Conservation (phyloP, 2,888 invertebrate genomes). For the Callyntrura sp. region DNA sequence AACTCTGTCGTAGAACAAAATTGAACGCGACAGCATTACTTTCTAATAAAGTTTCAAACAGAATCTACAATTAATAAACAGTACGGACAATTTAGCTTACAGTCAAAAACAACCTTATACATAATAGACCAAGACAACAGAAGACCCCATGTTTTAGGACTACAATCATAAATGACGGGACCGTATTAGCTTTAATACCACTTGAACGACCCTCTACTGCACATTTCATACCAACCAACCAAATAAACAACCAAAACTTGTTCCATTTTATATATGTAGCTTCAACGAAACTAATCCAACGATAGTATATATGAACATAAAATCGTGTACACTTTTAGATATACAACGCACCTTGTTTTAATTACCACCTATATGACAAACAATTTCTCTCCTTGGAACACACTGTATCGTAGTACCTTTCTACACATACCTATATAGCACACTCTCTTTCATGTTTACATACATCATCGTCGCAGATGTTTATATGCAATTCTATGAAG, state of each 20-base stretch:
- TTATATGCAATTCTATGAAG: too few species aligned
- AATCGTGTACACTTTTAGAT: too few species aligned
- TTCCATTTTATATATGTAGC: background rate
- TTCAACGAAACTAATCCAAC: background rate
- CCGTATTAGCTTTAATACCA: constrained; percentile 51
- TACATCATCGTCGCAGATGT: too few species aligned
- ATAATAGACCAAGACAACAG: background rate
- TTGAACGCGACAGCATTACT: background rate
- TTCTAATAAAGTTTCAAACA: background rate
- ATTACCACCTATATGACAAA: too few species aligned
- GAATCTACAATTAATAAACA: background rate
- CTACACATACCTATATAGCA: too few species aligned
- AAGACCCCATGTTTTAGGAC: constrained; percentile 8
- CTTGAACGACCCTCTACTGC: constrained; percentile 13
- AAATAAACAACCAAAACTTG: background rate
- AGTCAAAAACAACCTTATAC: background rate
- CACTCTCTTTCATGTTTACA: too few species aligned
- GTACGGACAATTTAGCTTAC: too few species aligned
- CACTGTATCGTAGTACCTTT: too few species aligned
- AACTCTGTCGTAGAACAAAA: background rate
- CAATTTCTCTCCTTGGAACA: too few species aligned
- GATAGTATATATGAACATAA: too few species aligned
- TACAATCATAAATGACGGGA: constrained; percentile 62
- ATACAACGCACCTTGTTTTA: too few species aligned
- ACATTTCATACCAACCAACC: background rate